Evolutionary conservation across 2,888 invertebrate species (phyloP).

Genomic region (Rhagonycha lutea): DNA sequence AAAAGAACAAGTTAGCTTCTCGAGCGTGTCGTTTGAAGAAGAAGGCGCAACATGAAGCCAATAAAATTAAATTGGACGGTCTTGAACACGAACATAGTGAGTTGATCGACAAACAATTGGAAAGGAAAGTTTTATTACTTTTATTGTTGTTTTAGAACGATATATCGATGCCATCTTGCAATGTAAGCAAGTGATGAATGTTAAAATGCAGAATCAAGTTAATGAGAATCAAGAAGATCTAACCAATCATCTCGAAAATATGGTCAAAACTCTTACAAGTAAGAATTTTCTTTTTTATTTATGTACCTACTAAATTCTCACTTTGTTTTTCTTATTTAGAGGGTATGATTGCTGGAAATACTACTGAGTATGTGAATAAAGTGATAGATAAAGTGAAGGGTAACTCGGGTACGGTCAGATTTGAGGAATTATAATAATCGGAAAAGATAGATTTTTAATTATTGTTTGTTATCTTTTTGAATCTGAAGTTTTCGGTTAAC

Average conservation of each 20-base stretch:
- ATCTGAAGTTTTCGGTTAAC: background rate
- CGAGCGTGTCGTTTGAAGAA: slow-evolving; percentile 96
- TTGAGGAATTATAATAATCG: slow-evolving; percentile 62
- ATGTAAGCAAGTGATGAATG: slow-evolving; percentile 73
- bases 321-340: slow-evolving; percentile 61
- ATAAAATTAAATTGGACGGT: slow-evolving; percentile 93
- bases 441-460: slow-evolving; percentile 22
- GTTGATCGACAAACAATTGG: slow-evolving; percentile 48
- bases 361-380: slow-evolving; percentile 92
- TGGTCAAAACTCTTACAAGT: slow-evolving; percentile 74
- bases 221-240: slow-evolving; percentile 66
- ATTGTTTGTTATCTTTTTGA: background rate
- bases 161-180: slow-evolving; percentile 78
- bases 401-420: slow-evolving; percentile 77
- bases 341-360: slow-evolving; percentile 85
- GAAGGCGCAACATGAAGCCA: slow-evolving; percentile 98
- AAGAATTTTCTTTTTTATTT: slow-evolving; percentile 49
- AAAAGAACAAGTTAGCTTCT: slow-evolving; percentile 97
- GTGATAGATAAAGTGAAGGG: slow-evolving; percentile 84
- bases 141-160: slow-evolving; percentile 65
- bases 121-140: background rate
- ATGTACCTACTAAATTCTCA: background rate
- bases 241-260: slow-evolving; percentile 71
- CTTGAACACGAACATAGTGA: slow-evolving; percentile 93
- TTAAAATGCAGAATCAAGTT: slow-evolving; percentile 66